Conservation (phyloP, 2,113 vertebrate genomes). For the Madoqua kirkii region DNA sequence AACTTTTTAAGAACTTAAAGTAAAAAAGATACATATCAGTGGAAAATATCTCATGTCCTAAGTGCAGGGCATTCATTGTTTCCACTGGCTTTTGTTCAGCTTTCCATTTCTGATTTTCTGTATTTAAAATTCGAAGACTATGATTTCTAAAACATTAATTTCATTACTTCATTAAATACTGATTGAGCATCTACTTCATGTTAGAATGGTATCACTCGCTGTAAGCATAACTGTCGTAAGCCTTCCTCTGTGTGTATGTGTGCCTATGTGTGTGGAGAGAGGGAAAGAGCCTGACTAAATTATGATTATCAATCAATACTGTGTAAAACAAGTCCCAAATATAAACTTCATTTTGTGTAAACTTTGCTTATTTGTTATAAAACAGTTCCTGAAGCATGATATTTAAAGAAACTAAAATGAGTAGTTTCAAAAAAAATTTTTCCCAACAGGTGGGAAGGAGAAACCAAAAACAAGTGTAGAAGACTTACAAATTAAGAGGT, state of each 20-base stretch:
- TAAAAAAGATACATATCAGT: neutral
- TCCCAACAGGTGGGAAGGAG: constrained; percentile 88
- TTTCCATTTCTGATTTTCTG: constrained; percentile 16
- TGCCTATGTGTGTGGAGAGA: neutral
- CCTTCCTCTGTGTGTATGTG: neutral
- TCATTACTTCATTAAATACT: neutral
- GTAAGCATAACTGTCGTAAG: neutral
- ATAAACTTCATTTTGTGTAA: constrained; percentile 24
- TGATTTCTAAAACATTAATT: constrained; percentile 6
- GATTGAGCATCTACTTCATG: neutral
- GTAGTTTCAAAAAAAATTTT: constrained; percentile 59
- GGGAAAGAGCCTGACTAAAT: neutral
- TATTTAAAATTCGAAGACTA: constrained; percentile 28
- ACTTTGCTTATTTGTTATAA: constrained; percentile 12
- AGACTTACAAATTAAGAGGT: constrained; percentile 95
- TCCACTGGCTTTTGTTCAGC: neutral
- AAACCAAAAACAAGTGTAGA: constrained; percentile 89
- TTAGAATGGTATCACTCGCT: neutral
- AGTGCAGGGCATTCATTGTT: neutral
- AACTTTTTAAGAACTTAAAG: neutral
- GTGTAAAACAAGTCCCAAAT: constrained; percentile 5
- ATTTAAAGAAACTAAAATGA: constrained; percentile 43
- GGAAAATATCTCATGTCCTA: neutral
- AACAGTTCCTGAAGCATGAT: constrained; percentile 32
- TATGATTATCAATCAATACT: neutral